A percentile compares a stretch with the other conserved stretches of the same genome.
These are phyloP conservation scores for Sebastes hubbsi DNA, from an alignment of 2,797 vertebrate genomes.

Conservation along the genomic window DNA sequence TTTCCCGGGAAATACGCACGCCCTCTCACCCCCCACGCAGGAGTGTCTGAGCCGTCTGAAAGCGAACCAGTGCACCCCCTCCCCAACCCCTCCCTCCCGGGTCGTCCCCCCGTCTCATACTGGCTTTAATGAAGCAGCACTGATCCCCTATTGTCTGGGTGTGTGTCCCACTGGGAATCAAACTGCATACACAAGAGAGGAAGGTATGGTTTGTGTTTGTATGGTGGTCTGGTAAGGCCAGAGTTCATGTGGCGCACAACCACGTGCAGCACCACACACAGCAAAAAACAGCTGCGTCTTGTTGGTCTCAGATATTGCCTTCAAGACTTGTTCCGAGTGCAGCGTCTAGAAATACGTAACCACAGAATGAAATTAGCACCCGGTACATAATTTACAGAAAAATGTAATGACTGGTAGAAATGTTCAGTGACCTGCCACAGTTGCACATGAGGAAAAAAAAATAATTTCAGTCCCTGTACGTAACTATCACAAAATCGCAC, in stretches of 20 bases:
- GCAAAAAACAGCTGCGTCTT: slow-evolving; percentile 46
- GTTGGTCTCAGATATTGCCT: background rate
- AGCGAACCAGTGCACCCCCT: slow-evolving; percentile 19
- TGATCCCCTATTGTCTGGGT: slow-evolving; percentile 78
- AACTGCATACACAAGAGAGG: slow-evolving; percentile 60
- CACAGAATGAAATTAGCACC: no score
- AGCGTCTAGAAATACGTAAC: background rate
- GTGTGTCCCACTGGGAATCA: slow-evolving; percentile 75
- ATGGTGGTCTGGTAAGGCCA: slow-evolving; percentile 55
- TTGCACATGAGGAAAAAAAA: no score
- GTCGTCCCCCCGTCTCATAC: slow-evolving; percentile 50
- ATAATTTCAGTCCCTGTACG: no score
- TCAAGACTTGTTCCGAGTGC: background rate
- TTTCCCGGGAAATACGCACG: slow-evolving; percentile 75
- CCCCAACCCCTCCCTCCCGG: background rate
- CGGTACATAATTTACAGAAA: no score
- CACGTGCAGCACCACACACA: slow-evolving; percentile 51
- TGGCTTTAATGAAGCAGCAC: slow-evolving; percentile 80
- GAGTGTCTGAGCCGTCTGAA: slow-evolving; percentile 48
- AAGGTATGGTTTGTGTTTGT: slow-evolving; percentile 56
- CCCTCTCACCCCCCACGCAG: slow-evolving; percentile 45
- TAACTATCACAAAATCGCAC: background rate
- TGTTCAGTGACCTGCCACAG: no score
- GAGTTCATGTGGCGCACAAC: slow-evolving; percentile 54
- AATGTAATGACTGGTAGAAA: no score